Conservation (phyloP, 2,888 invertebrate species). For the Strigamia transsilvanica region DNA sequence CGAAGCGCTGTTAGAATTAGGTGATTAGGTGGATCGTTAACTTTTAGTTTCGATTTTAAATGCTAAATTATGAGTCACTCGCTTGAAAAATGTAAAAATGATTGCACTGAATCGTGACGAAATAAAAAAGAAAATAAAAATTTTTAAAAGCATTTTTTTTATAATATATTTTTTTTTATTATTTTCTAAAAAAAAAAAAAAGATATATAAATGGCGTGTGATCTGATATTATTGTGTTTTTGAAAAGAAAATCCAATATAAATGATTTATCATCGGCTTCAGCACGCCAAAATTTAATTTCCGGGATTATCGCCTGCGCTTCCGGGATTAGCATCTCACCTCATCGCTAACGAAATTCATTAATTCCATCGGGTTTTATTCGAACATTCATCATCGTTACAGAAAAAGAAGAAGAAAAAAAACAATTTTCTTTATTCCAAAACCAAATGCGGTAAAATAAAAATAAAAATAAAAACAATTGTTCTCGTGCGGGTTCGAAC, state of each 20-base stretch:
- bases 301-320: not conserved
- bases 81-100: not conserved
- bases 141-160: too few species aligned
- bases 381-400: not conserved
- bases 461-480: not conserved
- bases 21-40: not conserved
- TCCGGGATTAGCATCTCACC: not conserved
- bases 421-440: not conserved
- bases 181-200: too few species aligned
- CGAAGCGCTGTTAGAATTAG: not conserved
- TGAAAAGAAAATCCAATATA: not conserved
- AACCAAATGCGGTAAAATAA: not conserved
- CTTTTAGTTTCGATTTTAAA: not conserved
- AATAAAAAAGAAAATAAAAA: too few species aligned
- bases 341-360: not conserved
- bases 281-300: not conserved
- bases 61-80: not conserved
- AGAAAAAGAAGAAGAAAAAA: not conserved
- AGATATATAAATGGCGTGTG: too few species aligned
- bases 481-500: constrained; percentile 22
- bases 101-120: not conserved
- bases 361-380: not conserved
- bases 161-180: too few species aligned
- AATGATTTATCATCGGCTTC: not conserved
- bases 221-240: not conserved